A percentile compares a stretch with the other conserved stretches of the same genome.
Conservation (phyloP, 2,888 invertebrate genomes). For the Imbricaverruca yamaguchii region DNA sequence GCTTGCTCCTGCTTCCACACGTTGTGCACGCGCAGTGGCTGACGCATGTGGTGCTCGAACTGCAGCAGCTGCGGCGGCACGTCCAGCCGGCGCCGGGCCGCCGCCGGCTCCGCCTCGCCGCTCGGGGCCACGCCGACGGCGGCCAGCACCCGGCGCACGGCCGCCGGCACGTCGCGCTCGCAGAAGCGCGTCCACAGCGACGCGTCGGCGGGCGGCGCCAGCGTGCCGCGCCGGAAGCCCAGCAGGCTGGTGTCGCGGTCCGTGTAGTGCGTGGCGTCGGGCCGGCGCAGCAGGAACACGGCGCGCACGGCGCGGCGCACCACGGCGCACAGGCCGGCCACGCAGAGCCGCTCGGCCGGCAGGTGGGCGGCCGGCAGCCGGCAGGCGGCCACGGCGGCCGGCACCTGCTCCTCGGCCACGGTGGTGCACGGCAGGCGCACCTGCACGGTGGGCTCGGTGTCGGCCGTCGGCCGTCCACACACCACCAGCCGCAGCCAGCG, state of each 20-base stretch:
- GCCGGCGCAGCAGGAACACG: slow-evolving; percentile 40
- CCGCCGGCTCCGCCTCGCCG: background rate
- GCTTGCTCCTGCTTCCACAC: slow-evolving; percentile 62
- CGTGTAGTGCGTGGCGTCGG: slow-evolving; percentile 12
- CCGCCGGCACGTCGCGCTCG: slow-evolving; percentile 65
- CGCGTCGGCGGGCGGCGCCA: slow-evolving; percentile 72
- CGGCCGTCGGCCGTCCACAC: background rate
- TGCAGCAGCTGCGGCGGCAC: slow-evolving; percentile 59
- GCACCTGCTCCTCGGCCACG: background rate
- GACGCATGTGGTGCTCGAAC: slow-evolving; percentile 74
- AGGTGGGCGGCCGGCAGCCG: slow-evolving; percentile 55
- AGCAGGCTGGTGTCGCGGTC: slow-evolving; percentile 45
- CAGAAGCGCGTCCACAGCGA: slow-evolving; percentile 89
- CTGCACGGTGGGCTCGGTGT: background rate
- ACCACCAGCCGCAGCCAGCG: slow-evolving; percentile 6
- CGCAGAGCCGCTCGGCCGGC: slow-evolving; percentile 51
- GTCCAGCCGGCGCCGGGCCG: background rate
- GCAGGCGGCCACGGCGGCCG: slow-evolving; percentile 1
- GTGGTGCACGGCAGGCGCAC: background rate
- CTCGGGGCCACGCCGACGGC: background rate
- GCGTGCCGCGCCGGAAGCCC: slow-evolving; percentile 70
- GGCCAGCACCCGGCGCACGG: slow-evolving; percentile 40
- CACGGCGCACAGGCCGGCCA: slow-evolving; percentile 72
- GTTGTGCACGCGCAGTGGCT: slow-evolving; percentile 78
- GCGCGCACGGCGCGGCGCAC: slow-evolving; percentile 55